Evolutionary conservation across 2,888 invertebrate genomes (phyloP), one percentile per base, ranked within the genome.

Genomic region (Aquatica leii): DNA sequence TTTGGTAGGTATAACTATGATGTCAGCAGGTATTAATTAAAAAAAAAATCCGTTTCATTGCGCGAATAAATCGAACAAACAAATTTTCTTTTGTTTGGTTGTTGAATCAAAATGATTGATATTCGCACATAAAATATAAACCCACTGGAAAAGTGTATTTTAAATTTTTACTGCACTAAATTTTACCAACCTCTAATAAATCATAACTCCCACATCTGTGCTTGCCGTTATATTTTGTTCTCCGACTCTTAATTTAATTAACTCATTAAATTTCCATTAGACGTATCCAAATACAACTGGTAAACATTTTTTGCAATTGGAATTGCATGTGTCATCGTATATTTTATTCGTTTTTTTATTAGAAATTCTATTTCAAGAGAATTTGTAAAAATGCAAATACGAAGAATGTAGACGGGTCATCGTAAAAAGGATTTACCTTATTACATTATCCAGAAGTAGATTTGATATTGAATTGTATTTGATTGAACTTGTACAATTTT

Each of bases 381-480:
- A 59, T 34, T 24, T 50, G 52, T 61, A 65, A 58, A 61, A 58
- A 65, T 61, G 65, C 65, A 65, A 65, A 65, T 65, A 53, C 52
- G 49, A 41, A 37, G 51, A 60, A 60, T 35, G 52, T 55, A 43
- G 59, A 60, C 60, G 61, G 65, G 65, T 65, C 65, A 61, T 53
- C 61, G 58, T 64, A 64, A 64, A 24, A 64, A 56, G 64, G 65
- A 65, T 65, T 65, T 61, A 58, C 57, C 57, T 52, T 56, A 59
- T 60, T 56, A 56, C 59, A 65, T 61, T 65, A 52, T 57, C 60
- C 57, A 56, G 51, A 52, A 46, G 34, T 37, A 49, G 20, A 51
- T 55, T 51, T 49, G 53, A 54, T 63, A 56, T 64, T 64, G 64
- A 64, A 60, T 64, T 60, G 64, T 64, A 56, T 64, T 56, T 64